These are phyloP conservation scores for Ophioninae sp. DNA, from an alignment of 2,888 invertebrate genomes.

Conservation along the genomic window DNA sequence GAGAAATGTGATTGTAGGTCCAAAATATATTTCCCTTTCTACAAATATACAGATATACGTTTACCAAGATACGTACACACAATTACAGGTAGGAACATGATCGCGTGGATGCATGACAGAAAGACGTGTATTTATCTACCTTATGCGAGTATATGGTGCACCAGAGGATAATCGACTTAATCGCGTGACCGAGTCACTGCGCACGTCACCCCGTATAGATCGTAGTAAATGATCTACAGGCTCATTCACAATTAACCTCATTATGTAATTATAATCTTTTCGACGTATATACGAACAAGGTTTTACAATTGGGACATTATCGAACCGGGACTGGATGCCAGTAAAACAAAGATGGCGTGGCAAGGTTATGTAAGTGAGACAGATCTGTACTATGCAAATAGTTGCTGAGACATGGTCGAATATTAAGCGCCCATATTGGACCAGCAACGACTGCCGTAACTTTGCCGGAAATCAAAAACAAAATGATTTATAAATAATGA, in stretches of 20 bases:
- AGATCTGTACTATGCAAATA: no score
- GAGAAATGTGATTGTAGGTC: not conserved
- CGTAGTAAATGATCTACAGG: constrained; percentile 31
- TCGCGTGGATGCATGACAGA: not conserved
- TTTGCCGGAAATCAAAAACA: no score
- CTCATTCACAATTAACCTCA: constrained; percentile 3
- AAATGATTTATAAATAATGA: no score
- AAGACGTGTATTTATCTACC: constrained; percentile 19
- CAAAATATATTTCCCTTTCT: not conserved
- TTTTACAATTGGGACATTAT: no score
- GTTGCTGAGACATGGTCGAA: no score
- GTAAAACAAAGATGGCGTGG: no score
- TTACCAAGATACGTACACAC: not conserved
- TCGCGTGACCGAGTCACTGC: constrained; percentile 66
- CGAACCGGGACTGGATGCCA: no score
- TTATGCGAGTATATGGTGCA: constrained; percentile 33
- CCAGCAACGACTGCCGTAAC: no score
- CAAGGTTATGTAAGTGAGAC: no score
- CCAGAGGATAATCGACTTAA: constrained; percentile 59
- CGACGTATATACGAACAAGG: no score
- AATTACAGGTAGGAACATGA: not conserved
- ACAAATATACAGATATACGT: not conserved
- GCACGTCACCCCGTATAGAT: constrained; percentile 43
- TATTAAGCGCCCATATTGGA: no score
- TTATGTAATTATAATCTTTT: not conserved